These are phyloP conservation scores for Hirudo medicinalis DNA, from an alignment of 1,140 invertebrate species.

Conservation along the genomic window DNA sequence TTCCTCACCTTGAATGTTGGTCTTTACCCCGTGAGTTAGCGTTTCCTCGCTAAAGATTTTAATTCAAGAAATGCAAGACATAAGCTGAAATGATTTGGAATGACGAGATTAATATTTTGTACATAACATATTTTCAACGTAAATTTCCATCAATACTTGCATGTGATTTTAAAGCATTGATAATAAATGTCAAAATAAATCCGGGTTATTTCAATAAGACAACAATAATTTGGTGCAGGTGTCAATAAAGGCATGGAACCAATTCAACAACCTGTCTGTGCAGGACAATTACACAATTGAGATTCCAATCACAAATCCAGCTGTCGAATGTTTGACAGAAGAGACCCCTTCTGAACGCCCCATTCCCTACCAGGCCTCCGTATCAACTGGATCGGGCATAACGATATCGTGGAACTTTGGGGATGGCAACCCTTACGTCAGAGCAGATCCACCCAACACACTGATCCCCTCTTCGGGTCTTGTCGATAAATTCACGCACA, in stretches of 20 bases:
- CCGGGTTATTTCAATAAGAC: too few relatives aligned
- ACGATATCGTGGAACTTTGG: constrained; percentile 26
- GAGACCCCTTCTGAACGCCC: constrained; percentile 14
- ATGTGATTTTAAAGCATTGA: too few relatives aligned
- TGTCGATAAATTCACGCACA: constrained; percentile 24
- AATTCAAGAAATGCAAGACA: too few relatives aligned
- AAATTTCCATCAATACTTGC: too few relatives aligned
- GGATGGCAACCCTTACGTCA: constrained; percentile 23
- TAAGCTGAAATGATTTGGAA: too few relatives aligned
- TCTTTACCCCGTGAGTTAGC: not conserved
- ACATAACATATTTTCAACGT: too few relatives aligned
- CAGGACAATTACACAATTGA: constrained; percentile 26
- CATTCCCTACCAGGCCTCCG: constrained; percentile 23
- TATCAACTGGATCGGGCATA: constrained; percentile 29
- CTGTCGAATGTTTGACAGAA: constrained; percentile 15
- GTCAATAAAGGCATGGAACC: constrained; percentile 25
- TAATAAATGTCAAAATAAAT: too few relatives aligned
- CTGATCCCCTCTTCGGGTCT: not conserved
- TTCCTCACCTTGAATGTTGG: constrained; percentile 18
- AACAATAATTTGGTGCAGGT: constrained; percentile 4
- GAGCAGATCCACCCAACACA: constrained; percentile 16
- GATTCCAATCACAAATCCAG: constrained; percentile 22
- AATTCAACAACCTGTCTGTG: constrained; percentile 23
- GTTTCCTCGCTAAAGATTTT: not conserved
- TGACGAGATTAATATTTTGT: too few relatives aligned